Evolutionary conservation across 2,888 invertebrate species (phyloP), one percentile per base, ranked within the genome.

Genomic region (Eupithecia insigniata): DNA sequence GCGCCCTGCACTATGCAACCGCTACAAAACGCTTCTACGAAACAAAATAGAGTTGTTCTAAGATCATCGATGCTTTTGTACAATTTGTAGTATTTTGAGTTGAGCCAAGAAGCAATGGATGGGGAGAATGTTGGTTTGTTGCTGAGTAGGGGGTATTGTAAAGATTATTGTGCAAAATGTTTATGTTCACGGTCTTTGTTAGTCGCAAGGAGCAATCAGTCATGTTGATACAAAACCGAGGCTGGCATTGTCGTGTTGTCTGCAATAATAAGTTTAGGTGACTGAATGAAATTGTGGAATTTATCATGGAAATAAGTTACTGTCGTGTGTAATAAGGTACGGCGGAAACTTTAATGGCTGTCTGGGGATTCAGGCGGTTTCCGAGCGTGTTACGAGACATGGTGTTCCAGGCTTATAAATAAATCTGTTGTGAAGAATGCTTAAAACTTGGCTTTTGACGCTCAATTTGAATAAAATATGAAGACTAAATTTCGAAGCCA

Each of bases 201-300:
- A 85, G 87, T 82, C 83, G 85, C 87, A 87, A 89, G 86, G 87
- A 85, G 89, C 90, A 90, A 92, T 92, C 91, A 92, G 89, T 92
- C 92, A 92, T 90, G 91, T 89, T 87, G 87, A 88, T 86, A 90
- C 89, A 90, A 75, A 78, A 90, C 89, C 84, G 85, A 83, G 86
- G 87, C 87, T 88, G 89, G 85, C 85, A 90, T 92, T 90, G 90
- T 91, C 84, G 84, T 81, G 84, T 82, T 85, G 84, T 83, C 82
- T 83, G 84, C 85, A 85, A 86, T 86, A 88, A 89, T 85, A 86
- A 86, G 81, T 87, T 84, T 85, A 84, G 83, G 87, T 75, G 88
- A 86, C 82, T 83, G 82, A 84, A 83, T 85, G 84, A 84, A 86
- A 86, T 85, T 85, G 85, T 84, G 81, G 81, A 84, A 89, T 89